phyloP scores from a whole-genome alignment of 1,140 invertebrate species.

The Lepidurus arcticus region DNA sequence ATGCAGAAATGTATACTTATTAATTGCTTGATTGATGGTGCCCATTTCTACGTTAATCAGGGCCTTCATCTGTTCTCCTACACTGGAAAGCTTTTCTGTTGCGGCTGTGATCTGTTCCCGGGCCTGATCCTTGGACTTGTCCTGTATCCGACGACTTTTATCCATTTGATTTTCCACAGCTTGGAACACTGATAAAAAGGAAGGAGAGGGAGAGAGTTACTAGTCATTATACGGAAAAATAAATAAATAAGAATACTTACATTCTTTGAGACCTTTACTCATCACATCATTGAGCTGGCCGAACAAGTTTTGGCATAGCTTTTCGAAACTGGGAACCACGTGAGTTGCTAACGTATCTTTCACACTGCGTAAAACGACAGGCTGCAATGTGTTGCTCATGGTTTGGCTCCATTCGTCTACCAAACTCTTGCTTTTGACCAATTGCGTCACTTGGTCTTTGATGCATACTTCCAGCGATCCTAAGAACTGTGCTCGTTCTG shows the following conservation, averaged over 20 bases:
- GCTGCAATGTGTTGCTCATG: constrained; percentile 58
- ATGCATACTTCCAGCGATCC: constrained; percentile 61
- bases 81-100: constrained; percentile 32
- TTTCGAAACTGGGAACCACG: constrained; percentile 76
- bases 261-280: constrained; percentile 76
- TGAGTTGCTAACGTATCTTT: constrained; percentile 65
- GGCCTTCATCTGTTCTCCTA: constrained; percentile 16
- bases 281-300: constrained; percentile 81
- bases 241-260: constrained; percentile 53
- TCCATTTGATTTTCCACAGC: constrained; percentile 49
- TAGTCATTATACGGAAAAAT: neutral
- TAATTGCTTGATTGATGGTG: constrained; percentile 32
- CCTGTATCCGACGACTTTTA: constrained; percentile 30
- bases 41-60: neutral
- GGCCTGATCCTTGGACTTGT: constrained; percentile 40
- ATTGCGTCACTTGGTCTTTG: constrained; percentile 69
- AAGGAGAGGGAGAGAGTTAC: neutral
- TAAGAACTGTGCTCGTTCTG: constrained; percentile 39
- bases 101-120: constrained; percentile 40
- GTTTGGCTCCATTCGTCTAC: constrained; percentile 64
- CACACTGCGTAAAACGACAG: constrained; percentile 61
- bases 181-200: constrained; percentile 45
- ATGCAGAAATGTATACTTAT: constrained; percentile 38
- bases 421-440: constrained; percentile 66
- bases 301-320: constrained; percentile 75